Conservation (phyloP, 2,113 vertebrate genomes). For the Carollia perspicillata region DNA sequence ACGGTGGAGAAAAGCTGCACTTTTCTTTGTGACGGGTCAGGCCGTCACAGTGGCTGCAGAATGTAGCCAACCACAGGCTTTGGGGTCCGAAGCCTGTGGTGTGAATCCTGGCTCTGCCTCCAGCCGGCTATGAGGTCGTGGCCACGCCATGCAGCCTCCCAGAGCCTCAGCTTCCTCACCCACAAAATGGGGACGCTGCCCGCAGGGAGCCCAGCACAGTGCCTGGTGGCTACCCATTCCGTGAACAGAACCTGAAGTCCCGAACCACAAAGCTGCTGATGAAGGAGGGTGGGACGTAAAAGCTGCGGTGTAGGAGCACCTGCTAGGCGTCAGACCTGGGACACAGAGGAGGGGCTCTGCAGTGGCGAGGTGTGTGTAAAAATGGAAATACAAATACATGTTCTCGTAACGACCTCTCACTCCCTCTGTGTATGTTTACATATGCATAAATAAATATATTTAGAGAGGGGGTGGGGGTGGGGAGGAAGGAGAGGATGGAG, state of each 20-base stretch:
- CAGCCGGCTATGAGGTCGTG: not conserved
- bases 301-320: not conserved
- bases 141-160: not conserved
- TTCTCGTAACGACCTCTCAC: not conserved
- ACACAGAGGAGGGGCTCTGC: not conserved
- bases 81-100: not conserved
- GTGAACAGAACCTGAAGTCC: not conserved
- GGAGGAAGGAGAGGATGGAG: too few species aligned
- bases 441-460: not conserved
- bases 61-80: not conserved
- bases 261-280: not conserved
- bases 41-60: not conserved
- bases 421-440: not conserved
- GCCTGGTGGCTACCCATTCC: not conserved
- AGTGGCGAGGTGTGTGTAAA: rapidly evolving
- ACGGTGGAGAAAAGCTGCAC: not conserved
- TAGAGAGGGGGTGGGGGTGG: not conserved
- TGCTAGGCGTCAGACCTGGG: rapidly evolving
- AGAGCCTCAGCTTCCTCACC: not conserved
- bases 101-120: not conserved
- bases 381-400: too few species aligned
- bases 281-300: not conserved
- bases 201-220: not conserved
- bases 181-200: not conserved
- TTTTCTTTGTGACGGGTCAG: not conserved